These are phyloP conservation scores for Leptogaster cylindrica DNA, from an alignment of 2,888 invertebrate species.

Conservation along the genomic window DNA sequence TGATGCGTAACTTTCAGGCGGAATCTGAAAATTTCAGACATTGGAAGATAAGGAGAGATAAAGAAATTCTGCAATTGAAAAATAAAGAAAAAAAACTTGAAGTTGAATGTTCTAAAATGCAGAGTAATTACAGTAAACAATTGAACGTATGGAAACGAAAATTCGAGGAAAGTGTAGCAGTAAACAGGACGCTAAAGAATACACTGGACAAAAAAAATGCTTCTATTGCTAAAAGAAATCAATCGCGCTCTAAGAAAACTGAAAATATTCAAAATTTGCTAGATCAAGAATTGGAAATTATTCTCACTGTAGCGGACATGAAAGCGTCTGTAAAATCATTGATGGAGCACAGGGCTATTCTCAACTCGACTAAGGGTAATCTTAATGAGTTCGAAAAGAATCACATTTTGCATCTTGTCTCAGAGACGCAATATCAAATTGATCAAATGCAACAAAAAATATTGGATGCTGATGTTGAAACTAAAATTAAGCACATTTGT, in stretches of 20 bases:
- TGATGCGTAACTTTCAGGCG: constrained; percentile 82
- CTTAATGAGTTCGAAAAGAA: constrained; percentile 40
- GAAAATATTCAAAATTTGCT: constrained; percentile 70
- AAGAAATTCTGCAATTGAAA: constrained; percentile 77
- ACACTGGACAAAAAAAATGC: constrained; percentile 57
- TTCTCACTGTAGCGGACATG: constrained; percentile 78
- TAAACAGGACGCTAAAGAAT: constrained; percentile 72
- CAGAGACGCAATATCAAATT: constrained; percentile 67
- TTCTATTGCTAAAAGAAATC: constrained; percentile 52
- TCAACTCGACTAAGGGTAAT: constrained; percentile 57
- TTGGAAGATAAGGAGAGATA: constrained; percentile 81
- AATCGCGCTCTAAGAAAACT: constrained; percentile 55
- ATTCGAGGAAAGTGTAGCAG: constrained; percentile 85
- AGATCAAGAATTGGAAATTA: constrained; percentile 79
- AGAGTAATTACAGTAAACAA: constrained; percentile 78
- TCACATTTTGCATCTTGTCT: constrained; percentile 52
- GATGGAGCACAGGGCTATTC: constrained; percentile 72
- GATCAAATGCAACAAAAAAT: constrained; percentile 81
- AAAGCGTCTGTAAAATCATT: constrained; percentile 77
- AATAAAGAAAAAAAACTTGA: constrained; percentile 83
- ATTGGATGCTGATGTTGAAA: constrained; percentile 76
- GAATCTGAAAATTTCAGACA: constrained; percentile 84
- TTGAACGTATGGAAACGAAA: constrained; percentile 85
- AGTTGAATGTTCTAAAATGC: constrained; percentile 80
- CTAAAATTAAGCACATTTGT: constrained; percentile 72